Evolutionary conservation across 1,140 invertebrate genomes (phyloP), one percentile per base, ranked within the genome.

Genomic region (Pseudoatta argentina): DNA sequence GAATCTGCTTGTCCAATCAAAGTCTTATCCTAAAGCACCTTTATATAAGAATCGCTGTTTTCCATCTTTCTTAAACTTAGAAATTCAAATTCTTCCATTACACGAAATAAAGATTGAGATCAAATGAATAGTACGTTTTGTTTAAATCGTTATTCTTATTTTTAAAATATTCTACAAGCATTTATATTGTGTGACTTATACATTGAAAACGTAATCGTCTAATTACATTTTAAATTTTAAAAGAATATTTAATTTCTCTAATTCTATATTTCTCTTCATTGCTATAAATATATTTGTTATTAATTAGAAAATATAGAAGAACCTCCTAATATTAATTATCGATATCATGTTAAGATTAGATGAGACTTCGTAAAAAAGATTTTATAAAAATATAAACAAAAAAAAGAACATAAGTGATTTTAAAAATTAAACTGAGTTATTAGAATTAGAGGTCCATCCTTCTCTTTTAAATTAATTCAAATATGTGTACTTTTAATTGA

Each of bases 391-490:
- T 55, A 48, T n/a, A 69, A 51, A 69, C 6, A 51, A 18, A 24
- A 44, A 39, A 44, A 39, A 10, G 18, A 34, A 6, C 10, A 39
- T 14, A 44, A 44, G 6, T 18, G 3, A 12, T 44, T 67, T 5
- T 4, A 67, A 10, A 12, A 24, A 24, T 24, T 14, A 27, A 39
- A 44, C 10, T 44, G 8, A 5, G 7, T 67, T n/a, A 34, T 8
- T 4, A 44, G 12, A 67, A 4, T 44, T 39, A 18, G 44, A 8
- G 5, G 3, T 44, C 24, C 8, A 24, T 51, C 10, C 34, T 34
- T 27, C n/a, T 66, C n/a, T 66, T 51, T 12, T 8, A 4, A 66
- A 5, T 53, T 77, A 77, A 77, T 63, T 64, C 2, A 14, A 64
- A 7, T 8, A 48, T 6, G 14, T 3, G 48, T 53, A 16, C 7